A percentile compares a stretch with the other conserved stretches of the same genome.
Conservation (phyloP, 2,113 vertebrate species). For the Eidolon helvum region DNA sequence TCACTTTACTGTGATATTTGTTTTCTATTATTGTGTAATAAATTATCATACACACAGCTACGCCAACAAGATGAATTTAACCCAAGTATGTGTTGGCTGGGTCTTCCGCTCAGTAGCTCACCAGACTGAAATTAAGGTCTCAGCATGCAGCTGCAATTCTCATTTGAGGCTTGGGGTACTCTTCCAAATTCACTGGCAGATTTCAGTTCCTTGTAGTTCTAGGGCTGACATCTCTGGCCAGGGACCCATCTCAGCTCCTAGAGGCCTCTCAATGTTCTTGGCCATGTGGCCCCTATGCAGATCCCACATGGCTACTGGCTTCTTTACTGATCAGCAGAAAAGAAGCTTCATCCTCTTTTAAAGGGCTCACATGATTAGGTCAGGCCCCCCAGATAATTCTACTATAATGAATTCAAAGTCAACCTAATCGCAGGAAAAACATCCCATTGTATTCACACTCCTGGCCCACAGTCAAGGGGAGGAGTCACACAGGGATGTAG, state of each 20-base stretch:
- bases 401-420: background rate
- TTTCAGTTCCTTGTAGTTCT: background rate
- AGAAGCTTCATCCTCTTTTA: background rate
- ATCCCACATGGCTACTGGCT: background rate
- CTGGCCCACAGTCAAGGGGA: background rate
- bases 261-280: background rate
- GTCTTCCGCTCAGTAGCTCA: background rate
- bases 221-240: background rate
- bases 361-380: background rate
- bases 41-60: background rate
- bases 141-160: background rate
- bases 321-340: background rate
- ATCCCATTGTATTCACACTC: background rate
- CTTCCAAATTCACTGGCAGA: background rate
- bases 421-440: background rate
- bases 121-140: background rate
- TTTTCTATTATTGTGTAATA: background rate
- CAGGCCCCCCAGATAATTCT: background rate
- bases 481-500: background rate
- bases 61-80: background rate
- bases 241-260: background rate
- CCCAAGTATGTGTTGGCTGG: rapidly evolving
- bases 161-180: background rate
- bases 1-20: background rate
- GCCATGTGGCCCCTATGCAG: background rate